Evolutionary conservation across 2,797 vertebrate genomes (phyloP).

Genomic region (Liasis olivaceus): DNA sequence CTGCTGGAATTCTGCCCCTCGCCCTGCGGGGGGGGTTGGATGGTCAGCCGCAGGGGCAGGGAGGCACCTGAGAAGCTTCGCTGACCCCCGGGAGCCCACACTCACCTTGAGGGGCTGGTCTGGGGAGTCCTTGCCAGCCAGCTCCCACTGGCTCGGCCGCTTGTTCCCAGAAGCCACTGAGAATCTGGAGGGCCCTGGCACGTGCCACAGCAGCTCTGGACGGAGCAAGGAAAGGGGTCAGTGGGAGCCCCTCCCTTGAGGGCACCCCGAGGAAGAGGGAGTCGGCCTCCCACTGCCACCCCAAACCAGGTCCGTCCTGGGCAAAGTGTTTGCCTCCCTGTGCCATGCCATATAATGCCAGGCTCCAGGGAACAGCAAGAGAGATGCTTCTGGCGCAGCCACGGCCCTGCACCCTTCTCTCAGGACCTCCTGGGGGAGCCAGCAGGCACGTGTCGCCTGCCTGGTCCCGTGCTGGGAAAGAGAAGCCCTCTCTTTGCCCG

Average conservation of each 20-base stretch:
- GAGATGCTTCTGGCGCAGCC: too few relatives aligned
- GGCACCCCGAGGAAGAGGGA: not conserved
- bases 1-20: constrained; percentile 92
- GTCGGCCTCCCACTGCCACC: too few relatives aligned
- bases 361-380: not conserved
- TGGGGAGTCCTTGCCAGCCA: constrained; percentile 85
- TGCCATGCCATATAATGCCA: not conserved
- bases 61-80: too few relatives aligned
- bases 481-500: not conserved
- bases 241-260: not conserved
- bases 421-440: not conserved
- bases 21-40: constrained; percentile 68
- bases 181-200: constrained; percentile 79
- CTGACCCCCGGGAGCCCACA: not conserved
- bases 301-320: not conserved
- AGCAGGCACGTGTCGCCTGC: not conserved
- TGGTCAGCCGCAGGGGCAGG: accelerated
- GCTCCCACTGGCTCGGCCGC: constrained; percentile 79
- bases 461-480: not conserved
- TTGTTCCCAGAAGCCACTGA: constrained; percentile 59
- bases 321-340: not conserved
- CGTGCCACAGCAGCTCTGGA: constrained; percentile 90
- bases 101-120: constrained; percentile 89
- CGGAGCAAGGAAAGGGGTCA: not conserved
- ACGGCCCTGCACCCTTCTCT: not conserved